Evolutionary conservation across 2,888 invertebrate species (phyloP), one percentile per base, ranked within the genome.

Genomic region (Drosophila niveifrons): DNA sequence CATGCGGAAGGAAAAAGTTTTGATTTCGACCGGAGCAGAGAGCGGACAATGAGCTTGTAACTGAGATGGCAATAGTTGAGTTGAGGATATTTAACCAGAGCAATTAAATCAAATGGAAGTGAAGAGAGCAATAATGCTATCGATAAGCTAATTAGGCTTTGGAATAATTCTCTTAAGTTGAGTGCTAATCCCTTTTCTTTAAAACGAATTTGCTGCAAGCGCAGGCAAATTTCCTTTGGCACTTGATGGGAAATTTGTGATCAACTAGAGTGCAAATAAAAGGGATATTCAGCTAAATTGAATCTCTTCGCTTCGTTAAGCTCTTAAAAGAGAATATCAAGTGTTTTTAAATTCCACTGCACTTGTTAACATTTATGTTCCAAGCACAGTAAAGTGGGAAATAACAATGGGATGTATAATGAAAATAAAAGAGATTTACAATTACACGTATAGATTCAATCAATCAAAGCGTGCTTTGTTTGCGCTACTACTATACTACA

Each of bases 1-100:
- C 53, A 66, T 56, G n/a, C 72, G 71, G 59, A 72, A 72, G 59
- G 57, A 67, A 70, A 72, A 66, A 47, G 50, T 59, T 66, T 66
- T 61, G 51, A 72, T 67, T 70, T 67, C 29, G 23, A 23, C 23
- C 23, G 47, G 47, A 66, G 44, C 47, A 66, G 36, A 66, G 36
- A 48, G 23, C 55, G 69, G 34, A 64, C 63, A 64, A 55, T 63
- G 29, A 17, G 7, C 1, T 23, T 44, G 48, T 50, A 28, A 18
- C 15, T 23, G 18, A 31, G 15, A 17, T 10, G 4, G 28, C 13
- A 41, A 6, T 34, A 23, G 15, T 11, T 11, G 17, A 23, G n/a
- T 36, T 18, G n/a, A 18, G 1, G n/a, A 51, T 9, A 13, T 17
- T 9, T 9, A 18, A 18, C 7, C n/a, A 34, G 7, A 11, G 51